phyloP scores from a whole-genome alignment of 1,140 invertebrate genomes.

The Acromyrmex heyeri region DNA sequence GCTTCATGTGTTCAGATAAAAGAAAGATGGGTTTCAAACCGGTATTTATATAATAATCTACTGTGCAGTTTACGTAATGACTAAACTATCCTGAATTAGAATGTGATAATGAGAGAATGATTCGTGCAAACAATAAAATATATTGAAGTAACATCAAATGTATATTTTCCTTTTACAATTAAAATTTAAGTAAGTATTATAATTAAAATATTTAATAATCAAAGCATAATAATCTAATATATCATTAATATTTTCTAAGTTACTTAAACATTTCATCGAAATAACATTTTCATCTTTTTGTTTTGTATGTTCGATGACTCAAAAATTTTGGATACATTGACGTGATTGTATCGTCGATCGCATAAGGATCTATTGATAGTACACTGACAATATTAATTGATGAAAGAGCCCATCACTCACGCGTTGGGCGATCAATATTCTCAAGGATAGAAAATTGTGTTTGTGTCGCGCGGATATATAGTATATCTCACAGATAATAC shows the following conservation, averaged over 20 bases:
- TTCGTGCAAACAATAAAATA: not conserved
- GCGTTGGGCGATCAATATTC: not conserved
- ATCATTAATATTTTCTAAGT: not conserved
- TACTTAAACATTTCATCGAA: not conserved
- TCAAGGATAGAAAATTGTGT: not conserved
- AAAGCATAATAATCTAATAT: not conserved
- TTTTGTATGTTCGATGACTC: not conserved
- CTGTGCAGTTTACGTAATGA: not conserved
- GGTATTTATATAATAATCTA: slow-evolving; percentile 19
- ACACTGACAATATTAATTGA: not conserved
- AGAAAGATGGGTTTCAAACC: not conserved
- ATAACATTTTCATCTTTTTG: not conserved
- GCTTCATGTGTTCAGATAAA: not conserved
- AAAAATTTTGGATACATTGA: not conserved
- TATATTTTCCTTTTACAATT: not conserved
- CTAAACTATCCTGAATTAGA: slow-evolving; percentile 3
- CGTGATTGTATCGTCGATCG: not conserved
- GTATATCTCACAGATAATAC: not conserved
- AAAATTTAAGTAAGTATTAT: not conserved
- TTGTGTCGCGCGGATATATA: not conserved
- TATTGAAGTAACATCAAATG: not conserved
- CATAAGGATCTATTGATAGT: not conserved
- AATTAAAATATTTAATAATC: not conserved
- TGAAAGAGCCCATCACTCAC: not conserved
- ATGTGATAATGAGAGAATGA: not conserved